A percentile compares a stretch with the other conserved stretches of the same genome.
Evolutionary conservation across 2,888 invertebrate species (phyloP).

Genomic region (Dasysyrphus albostriatus): DNA sequence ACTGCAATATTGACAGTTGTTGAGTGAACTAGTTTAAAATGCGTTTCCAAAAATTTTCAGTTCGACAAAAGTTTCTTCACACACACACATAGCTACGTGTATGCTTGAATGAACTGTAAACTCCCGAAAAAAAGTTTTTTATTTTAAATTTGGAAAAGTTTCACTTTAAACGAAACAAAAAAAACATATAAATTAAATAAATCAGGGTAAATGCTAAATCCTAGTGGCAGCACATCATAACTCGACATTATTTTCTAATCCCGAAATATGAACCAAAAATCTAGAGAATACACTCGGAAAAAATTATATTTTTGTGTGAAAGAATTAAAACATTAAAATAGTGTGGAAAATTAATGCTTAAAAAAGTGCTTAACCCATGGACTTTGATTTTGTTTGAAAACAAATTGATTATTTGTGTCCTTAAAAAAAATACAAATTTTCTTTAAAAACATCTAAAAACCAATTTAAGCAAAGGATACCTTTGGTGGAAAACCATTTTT

Average conservation of each 20-base stretch:
- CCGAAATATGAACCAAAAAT: neutral
- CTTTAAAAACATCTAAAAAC: no score
- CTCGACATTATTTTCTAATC: slow-evolving; percentile 27
- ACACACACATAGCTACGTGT: no score
- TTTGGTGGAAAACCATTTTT: no score
- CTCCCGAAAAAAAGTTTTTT: slow-evolving; percentile 55
- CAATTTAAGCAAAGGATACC: no score
- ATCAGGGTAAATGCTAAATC: neutral
- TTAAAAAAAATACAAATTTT: no score
- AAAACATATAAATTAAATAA: slow-evolving; percentile 12
- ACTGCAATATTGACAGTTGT: slow-evolving; percentile 44
- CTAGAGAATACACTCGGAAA: neutral
- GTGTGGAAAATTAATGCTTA: no score
- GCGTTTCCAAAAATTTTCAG: slow-evolving; percentile 1
- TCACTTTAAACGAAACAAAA: slow-evolving; percentile 4
- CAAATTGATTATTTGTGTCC: no score
- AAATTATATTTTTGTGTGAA: no score
- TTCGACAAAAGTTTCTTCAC: slow-evolving; percentile 31
- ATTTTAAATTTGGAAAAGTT: slow-evolving; percentile 55
- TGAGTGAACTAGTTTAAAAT: slow-evolving; percentile 34
- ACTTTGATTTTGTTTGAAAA: no score
- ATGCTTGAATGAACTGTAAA: slow-evolving; percentile 11
- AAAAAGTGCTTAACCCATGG: no score
- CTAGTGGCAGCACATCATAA: slow-evolving; percentile 30
- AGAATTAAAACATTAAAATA: no score